Evolutionary conservation across 2,888 invertebrate species (phyloP).

Genomic region (Psylliodes chrysocephalus): DNA sequence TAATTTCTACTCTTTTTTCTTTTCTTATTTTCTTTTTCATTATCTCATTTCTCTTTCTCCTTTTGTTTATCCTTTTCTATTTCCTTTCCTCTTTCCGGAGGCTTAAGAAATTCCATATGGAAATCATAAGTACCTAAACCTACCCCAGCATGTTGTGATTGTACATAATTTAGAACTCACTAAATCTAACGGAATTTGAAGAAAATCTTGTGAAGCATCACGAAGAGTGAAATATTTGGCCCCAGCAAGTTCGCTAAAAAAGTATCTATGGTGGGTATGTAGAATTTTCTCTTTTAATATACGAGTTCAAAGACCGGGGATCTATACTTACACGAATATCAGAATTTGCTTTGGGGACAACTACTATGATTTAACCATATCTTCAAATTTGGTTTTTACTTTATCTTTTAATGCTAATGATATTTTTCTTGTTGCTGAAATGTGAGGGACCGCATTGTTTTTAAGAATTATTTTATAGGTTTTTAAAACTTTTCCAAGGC

Average conservation of each 20-base stretch:
- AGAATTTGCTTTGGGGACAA: background rate
- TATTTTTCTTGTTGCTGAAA: slow-evolving; percentile 30
- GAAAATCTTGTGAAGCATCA: background rate
- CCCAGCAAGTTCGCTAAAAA: background rate
- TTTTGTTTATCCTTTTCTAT: too few relatives aligned
- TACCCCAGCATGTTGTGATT: background rate
- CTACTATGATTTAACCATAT: slow-evolving; percentile 1
- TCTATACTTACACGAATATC: too few relatives aligned
- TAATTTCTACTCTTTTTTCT: too few relatives aligned
- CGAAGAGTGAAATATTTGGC: background rate
- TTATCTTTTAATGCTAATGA: slow-evolving; percentile 28
- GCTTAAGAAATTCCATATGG: too few relatives aligned
- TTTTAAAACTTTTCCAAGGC: slow-evolving; percentile 31
- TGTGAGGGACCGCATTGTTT: slow-evolving; percentile 29
- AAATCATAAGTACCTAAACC: background rate
- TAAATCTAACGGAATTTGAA: slow-evolving; percentile 4
- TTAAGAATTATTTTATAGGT: slow-evolving; percentile 20
- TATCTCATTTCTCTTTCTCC: too few relatives aligned
- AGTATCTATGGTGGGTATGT: background rate
- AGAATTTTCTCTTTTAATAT: background rate
- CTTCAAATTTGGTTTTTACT: slow-evolving; percentile 29
- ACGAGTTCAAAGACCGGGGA: background rate
- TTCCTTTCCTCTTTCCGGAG: too few relatives aligned
- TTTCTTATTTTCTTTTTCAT: background rate
- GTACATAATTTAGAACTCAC: background rate